Base-by-base conservation (phyloP, 2,797 vertebrate genomes). In the Manis javanica region DNA sequence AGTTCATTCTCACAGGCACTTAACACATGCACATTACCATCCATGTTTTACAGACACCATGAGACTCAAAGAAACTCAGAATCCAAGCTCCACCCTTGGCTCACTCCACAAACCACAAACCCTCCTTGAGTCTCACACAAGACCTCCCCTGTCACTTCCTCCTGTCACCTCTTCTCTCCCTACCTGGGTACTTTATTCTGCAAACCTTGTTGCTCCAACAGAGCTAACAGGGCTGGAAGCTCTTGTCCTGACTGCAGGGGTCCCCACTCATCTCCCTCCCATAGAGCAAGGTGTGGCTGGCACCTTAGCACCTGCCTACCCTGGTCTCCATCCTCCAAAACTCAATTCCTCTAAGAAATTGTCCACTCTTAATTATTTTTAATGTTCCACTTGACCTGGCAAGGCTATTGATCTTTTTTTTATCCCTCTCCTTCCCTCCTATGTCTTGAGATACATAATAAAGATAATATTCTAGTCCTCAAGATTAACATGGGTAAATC, bases 211-310 rank as follows among this genome's bases (percentile, higher is more conserved):
- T 23, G 29, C 51, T 31, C 13, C 49, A 7, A 10, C 31, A 26
- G 21, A 63, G 26, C 9, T 19, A 49, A 16, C 0, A 2, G 6
- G 49, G 51, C 49, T 57, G 24, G 51, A 74, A 84, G 81, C 8
- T 2, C 49, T 51, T 24, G 2, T 26, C 88, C 53, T 3, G 23
- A 51, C 3, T 15, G 0, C 24, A 15, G 21, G 29, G 19, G 23
- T 0, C 4, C 29, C 63, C 15, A 1, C 0, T 1, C 39, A 34
- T 3, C 24, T 7, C 5, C 37, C 7, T 14, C 34, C n/a, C 14
- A 8, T 13, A 19, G 15, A 53, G 29, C 37, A 42, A 46, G 23
- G 16, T 3, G 0, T 59, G 29, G 64, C 37, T 75, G 10, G 0
- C 31, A 55, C 51, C 24, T 14, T 16, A 51, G 49, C 34, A 15